phyloP scores from a whole-genome alignment of 2,113 vertebrate genomes.

The Acanthisitta chloris region DNA sequence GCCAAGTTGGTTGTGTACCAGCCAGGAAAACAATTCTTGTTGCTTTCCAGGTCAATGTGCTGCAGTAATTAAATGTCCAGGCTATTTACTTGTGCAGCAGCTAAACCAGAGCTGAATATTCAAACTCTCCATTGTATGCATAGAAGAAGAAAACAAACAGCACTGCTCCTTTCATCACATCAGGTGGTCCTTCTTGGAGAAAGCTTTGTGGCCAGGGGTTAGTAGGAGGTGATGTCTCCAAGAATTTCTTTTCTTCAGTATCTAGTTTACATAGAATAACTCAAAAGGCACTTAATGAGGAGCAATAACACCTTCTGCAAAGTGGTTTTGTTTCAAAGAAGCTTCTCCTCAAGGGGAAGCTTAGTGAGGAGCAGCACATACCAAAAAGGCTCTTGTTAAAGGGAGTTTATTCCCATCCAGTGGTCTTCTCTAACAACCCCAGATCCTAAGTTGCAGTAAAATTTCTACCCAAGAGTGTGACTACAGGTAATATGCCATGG shows the following conservation, averaged over 20 bases:
- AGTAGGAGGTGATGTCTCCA: background rate
- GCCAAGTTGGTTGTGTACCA: background rate
- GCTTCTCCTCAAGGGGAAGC: background rate
- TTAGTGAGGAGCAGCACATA: background rate
- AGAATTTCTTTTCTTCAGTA: background rate
- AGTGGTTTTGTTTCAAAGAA: background rate
- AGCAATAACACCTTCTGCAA: background rate
- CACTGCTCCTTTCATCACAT: slow-evolving; percentile 1
- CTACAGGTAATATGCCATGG: fast-evolving
- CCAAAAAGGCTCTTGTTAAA: background rate
- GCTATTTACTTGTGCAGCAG: background rate
- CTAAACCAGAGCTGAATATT: background rate
- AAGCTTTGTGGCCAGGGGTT: background rate
- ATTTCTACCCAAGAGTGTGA: background rate
- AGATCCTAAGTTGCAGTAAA: fast-evolving
- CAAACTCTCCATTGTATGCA: slow-evolving; percentile 51
- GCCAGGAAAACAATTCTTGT: background rate
- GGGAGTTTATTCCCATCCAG: background rate
- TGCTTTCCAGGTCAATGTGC: background rate
- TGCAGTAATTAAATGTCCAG: background rate
- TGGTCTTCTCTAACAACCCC: background rate
- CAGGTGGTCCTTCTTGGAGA: slow-evolving; percentile 8
- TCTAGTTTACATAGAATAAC: slow-evolving; percentile 53
- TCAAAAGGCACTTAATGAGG: background rate
- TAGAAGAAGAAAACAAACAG: background rate